Conservation (phyloP, 2,888 invertebrate species). For the Bursaphelenchus okinawaensis region DNA sequence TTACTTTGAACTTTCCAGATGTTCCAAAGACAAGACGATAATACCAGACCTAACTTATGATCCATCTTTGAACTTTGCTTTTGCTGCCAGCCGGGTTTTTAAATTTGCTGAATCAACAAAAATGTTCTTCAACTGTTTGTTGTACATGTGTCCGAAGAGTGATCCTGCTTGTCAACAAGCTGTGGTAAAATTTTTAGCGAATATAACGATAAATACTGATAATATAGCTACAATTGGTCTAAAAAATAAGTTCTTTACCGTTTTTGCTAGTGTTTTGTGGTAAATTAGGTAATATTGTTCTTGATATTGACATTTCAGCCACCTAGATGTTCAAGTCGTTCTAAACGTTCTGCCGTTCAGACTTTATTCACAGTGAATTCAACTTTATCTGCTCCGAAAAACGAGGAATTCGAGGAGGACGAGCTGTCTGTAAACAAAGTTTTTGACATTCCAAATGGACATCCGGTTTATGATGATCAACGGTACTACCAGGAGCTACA, state of each 20-base stretch:
- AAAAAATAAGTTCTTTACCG: too few species aligned
- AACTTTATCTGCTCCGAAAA: background rate
- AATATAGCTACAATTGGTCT: too few species aligned
- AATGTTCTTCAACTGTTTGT: slow-evolving; percentile 50
- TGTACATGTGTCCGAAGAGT: slow-evolving; percentile 40
- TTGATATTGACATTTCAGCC: background rate
- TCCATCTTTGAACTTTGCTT: slow-evolving; percentile 21
- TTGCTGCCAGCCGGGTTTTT: slow-evolving; percentile 29
- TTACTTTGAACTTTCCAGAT: slow-evolving; percentile 17
- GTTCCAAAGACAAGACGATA: slow-evolving; percentile 27
- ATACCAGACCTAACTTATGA: slow-evolving; percentile 31
- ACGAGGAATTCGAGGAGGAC: background rate
- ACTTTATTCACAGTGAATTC: background rate
- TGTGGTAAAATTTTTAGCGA: too few species aligned
- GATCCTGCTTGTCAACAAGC: slow-evolving; percentile 36
- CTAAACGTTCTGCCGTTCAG: background rate
- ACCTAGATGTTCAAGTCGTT: background rate
- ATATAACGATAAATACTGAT: too few species aligned
- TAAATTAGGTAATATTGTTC: too few species aligned
- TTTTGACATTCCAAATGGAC: background rate
- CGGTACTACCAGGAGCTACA: too few species aligned
- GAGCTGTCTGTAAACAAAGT: background rate
- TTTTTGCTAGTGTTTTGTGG: too few species aligned
- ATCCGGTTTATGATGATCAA: too few species aligned
- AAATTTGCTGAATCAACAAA: slow-evolving; percentile 42